phyloP scores from a whole-genome alignment of 2,797 vertebrate species.

The Sphenopsis melanotis region DNA sequence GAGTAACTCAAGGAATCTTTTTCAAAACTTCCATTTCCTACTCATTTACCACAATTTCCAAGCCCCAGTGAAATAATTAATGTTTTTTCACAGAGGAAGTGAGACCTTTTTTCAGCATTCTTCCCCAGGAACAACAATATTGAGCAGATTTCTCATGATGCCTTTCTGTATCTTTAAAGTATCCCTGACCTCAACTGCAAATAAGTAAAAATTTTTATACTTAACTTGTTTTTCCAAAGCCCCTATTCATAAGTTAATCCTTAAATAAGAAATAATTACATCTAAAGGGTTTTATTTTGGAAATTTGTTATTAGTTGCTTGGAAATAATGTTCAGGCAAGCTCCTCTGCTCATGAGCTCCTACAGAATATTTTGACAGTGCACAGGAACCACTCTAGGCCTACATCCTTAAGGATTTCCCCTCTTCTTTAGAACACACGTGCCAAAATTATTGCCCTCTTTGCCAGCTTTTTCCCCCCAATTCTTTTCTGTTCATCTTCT shows the following conservation, averaged over 20 bases:
- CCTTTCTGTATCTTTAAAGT: background rate
- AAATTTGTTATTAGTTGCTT: background rate
- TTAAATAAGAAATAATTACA: background rate
- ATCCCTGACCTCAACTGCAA: background rate
- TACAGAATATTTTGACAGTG: background rate
- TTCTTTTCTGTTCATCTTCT: background rate
- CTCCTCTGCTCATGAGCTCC: background rate
- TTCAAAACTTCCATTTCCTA: background rate
- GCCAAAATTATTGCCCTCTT: background rate
- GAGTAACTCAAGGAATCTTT: background rate
- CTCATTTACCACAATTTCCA: background rate
- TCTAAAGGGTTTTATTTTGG: background rate
- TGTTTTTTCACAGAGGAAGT: background rate
- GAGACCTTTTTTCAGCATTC: background rate
- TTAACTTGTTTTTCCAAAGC: background rate
- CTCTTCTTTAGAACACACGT: background rate
- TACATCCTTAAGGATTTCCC: background rate
- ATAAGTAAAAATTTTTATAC: background rate
- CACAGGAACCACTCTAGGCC: background rate
- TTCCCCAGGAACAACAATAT: background rate
- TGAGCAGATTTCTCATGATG: background rate
- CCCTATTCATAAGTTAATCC: background rate
- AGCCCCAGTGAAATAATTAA: background rate
- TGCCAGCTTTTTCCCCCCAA: background rate
- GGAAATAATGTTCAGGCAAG: background rate